Evolutionary conservation across 2,888 invertebrate species (phyloP).

Genomic region (Eurytoma californica): DNA sequence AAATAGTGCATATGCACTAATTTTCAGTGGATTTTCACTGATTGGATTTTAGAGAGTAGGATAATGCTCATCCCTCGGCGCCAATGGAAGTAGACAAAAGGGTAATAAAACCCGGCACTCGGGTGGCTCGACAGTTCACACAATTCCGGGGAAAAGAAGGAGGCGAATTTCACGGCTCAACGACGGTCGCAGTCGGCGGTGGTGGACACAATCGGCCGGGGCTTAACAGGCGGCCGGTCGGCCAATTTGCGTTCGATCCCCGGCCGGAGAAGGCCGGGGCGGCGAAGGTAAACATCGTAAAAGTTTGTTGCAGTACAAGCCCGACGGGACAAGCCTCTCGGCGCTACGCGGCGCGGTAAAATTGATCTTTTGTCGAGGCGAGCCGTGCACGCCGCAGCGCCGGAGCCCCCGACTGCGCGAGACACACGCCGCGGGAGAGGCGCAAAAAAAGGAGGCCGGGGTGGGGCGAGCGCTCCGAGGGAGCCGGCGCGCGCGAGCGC

Average conservation of each 20-base stretch:
- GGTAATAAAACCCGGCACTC: too few relatives aligned
- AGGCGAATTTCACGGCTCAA: too few relatives aligned
- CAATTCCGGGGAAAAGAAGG: too few relatives aligned
- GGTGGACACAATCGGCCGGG: background rate
- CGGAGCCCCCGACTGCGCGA: background rate
- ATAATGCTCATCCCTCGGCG: too few relatives aligned
- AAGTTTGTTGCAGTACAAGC: conserved; percentile 15
- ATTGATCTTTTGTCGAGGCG: conserved; percentile 50
- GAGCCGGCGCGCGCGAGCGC: too few relatives aligned
- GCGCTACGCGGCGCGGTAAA: conserved; percentile 4
- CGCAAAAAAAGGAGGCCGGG: background rate
- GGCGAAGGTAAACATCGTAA: conserved; percentile 48
- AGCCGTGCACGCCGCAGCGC: background rate
- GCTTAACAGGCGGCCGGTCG: background rate
- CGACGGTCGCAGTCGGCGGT: too few relatives aligned
- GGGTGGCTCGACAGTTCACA: too few relatives aligned
- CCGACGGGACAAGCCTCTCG: background rate
- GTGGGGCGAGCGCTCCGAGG: background rate
- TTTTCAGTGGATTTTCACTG: too few relatives aligned
- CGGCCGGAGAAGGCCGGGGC: background rate
- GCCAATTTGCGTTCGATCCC: background rate
- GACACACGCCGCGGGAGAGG: conserved; percentile 38
- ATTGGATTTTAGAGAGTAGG: too few relatives aligned
- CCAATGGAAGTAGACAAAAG: too few relatives aligned
- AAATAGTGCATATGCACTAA: too few relatives aligned